A percentile compares a stretch with the other conserved stretches of the same genome.
Conservation (phyloP, 2,797 vertebrate species). For the Rhodeus uyekii region DNA sequence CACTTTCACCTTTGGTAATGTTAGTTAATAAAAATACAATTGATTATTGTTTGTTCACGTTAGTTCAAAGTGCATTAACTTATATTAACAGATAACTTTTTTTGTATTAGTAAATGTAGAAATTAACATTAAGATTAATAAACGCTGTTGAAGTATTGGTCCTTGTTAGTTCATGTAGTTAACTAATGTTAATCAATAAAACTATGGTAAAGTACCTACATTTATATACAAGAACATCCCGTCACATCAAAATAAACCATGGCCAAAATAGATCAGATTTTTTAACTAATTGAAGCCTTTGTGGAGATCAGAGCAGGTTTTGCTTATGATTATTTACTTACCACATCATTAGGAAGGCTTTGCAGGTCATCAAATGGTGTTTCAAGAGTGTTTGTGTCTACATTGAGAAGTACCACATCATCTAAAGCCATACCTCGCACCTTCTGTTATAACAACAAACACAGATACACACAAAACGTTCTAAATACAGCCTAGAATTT, state of each 20-base stretch:
- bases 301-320: background rate
- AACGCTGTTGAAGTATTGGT: background rate
- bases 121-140: background rate
- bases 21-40: too few species aligned
- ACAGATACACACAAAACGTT: constrained; percentile 1
- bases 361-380: constrained; percentile 95
- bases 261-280: background rate
- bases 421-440: constrained; percentile 93
- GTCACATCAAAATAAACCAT: background rate
- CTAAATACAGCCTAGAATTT: constrained; percentile 11
- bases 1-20: too few species aligned
- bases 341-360: constrained; percentile 95
- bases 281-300: background rate
- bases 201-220: background rate
- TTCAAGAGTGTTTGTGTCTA: constrained; percentile 96
- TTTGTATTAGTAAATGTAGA: background rate
- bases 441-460: constrained; percentile 74
- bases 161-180: background rate
- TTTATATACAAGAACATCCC: constrained; percentile 67
- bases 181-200: background rate
- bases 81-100: too few species aligned
- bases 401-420: constrained; percentile 85
- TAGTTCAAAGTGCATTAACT: too few species aligned
- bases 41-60: too few species aligned
- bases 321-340: constrained; percentile 66